A percentile compares a stretch with the other conserved stretches of the same genome.
phyloP scores from a whole-genome alignment of 2,888 invertebrate species.

The Tetheella fluctuosa region DNA sequence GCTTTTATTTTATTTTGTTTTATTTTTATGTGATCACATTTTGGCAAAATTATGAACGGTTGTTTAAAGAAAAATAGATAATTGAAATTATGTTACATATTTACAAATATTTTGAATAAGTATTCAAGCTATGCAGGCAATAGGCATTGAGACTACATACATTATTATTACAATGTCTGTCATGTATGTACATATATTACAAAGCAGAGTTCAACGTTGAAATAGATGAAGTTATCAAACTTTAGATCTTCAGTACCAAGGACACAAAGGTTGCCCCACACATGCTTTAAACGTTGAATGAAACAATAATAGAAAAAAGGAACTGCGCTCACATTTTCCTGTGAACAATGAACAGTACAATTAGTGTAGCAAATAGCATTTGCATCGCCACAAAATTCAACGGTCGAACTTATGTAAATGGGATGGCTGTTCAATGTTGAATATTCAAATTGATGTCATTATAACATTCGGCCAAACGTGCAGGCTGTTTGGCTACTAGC shows the following conservation, averaged over 20 bases:
- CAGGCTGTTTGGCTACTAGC: constrained; percentile 77
- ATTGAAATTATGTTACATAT: constrained; percentile 14
- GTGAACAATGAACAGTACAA: constrained; percentile 71
- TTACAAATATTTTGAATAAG: too few species aligned
- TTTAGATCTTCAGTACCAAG: background rate
- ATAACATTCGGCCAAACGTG: constrained; percentile 79
- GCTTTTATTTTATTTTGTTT: constrained; percentile 75
- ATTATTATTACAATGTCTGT: background rate
- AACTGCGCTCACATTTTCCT: constrained; percentile 43
- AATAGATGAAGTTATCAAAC: background rate
- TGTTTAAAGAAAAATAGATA: constrained; percentile 20
- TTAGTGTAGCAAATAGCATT: constrained; percentile 76
- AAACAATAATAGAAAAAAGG: constrained; percentile 23
- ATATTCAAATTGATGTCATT: constrained; percentile 85
- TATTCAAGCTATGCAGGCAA: background rate
- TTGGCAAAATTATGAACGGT: constrained; percentile 66
- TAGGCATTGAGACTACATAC: background rate
- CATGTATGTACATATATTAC: background rate
- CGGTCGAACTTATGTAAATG: constrained; percentile 83
- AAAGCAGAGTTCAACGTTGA: background rate
- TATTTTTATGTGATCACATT: constrained; percentile 71
- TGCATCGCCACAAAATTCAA: constrained; percentile 80
- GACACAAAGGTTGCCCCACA: constrained; percentile 4
- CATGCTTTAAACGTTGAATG: constrained; percentile 11
- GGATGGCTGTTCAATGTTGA: constrained; percentile 81